These are phyloP conservation scores for Megastigmus dorsalis DNA, from an alignment of 2,888 invertebrate species.

Conservation along the genomic window DNA sequence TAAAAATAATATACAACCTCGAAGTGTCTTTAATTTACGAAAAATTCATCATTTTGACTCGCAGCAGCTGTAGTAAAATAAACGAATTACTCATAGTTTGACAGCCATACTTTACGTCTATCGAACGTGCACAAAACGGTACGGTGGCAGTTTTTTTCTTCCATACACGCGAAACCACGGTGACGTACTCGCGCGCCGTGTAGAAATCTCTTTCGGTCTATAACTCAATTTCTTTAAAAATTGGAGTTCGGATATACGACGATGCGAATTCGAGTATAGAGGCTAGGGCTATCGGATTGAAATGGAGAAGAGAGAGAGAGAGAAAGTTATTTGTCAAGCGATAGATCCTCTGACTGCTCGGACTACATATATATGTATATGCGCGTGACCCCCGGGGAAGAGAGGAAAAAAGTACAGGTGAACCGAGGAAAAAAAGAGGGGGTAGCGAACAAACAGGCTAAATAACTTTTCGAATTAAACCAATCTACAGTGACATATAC, in stretches of 20 bases:
- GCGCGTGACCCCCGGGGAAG: no score
- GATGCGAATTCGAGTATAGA: not conserved
- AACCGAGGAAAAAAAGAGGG: not conserved
- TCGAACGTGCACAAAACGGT: not conserved
- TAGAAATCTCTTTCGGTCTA: not conserved
- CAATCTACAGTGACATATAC: no score
- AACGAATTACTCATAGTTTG: not conserved
- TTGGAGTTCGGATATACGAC: not conserved
- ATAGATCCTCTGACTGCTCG: not conserved
- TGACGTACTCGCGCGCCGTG: not conserved
- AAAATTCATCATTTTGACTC: not conserved
- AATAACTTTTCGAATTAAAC: slow-evolving; percentile 5
- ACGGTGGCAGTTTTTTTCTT: not conserved
- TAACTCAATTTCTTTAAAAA: slow-evolving; percentile 30
- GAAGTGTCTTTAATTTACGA: not conserved
- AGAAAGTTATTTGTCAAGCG: slow-evolving; percentile 28
- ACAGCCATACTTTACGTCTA: no score
- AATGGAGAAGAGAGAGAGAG: not conserved
- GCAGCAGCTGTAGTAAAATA: not conserved
- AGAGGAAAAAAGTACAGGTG: not conserved
- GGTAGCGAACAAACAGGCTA: not conserved
- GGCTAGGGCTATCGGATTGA: slow-evolving; percentile 1
- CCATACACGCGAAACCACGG: not conserved
- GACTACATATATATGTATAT: not conserved
- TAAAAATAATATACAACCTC: not conserved